Percentiles rank a stretch among this genome's conserved stretches.
phyloP scores from a whole-genome alignment of 2,888 invertebrate species.

The Plebejus anna region DNA sequence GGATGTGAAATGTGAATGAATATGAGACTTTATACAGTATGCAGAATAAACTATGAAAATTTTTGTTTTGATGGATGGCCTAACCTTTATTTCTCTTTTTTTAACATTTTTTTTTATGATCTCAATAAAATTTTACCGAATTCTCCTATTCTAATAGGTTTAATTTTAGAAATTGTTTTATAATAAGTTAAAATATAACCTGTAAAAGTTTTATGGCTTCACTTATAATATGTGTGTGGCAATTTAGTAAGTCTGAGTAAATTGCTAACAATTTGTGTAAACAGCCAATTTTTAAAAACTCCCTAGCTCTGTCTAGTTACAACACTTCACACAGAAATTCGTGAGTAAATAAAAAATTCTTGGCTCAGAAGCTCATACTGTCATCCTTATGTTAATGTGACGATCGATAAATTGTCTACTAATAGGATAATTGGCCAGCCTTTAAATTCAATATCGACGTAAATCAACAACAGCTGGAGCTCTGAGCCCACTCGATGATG shows the following conservation, averaged over 20 bases:
- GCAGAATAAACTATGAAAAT: background rate
- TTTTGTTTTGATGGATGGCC: background rate
- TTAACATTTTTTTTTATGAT: background rate
- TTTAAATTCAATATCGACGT: conserved; percentile 59
- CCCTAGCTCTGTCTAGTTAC: background rate
- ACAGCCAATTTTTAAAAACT: background rate
- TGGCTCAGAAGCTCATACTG: conserved; percentile 47
- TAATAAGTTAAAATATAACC: background rate
- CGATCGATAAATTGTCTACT: conserved; percentile 75
- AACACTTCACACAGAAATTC: background rate
- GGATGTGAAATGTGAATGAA: conserved; percentile 9
- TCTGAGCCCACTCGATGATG: conserved; percentile 38
- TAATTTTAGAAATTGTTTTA: background rate
- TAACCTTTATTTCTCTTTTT: background rate
- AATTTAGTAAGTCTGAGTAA: background rate
- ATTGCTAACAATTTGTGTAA: background rate
- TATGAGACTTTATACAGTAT: conserved; percentile 6
- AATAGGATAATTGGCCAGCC: conserved; percentile 77
- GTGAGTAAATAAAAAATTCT: conserved; percentile 4
- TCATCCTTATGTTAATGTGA: conserved; percentile 72
- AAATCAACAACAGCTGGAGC: conserved; percentile 74
- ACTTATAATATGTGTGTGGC: background rate
- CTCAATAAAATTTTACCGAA: background rate
- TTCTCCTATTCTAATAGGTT: background rate
- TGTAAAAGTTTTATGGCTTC: background rate